phyloP scores from a whole-genome alignment of 2,797 vertebrate genomes.

The Poecilia gillii region DNA sequence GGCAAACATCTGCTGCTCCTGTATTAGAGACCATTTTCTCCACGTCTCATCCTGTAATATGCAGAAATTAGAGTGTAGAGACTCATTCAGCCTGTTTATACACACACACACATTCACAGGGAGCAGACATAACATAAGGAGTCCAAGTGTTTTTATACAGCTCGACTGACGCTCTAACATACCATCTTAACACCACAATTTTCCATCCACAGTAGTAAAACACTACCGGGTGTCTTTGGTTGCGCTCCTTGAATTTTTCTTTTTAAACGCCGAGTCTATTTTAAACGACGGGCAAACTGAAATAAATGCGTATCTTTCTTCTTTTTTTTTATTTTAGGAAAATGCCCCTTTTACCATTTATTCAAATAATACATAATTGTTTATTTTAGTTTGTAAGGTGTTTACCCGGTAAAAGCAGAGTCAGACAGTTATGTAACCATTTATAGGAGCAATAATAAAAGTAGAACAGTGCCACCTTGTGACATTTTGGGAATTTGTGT shows the following conservation, averaged over 20 bases:
- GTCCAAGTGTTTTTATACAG: constrained; percentile 78
- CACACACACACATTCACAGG: constrained; percentile 54
- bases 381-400: constrained; percentile 34
- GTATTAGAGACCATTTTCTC: constrained; percentile 79
- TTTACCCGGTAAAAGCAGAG: constrained; percentile 29
- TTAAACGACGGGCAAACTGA: constrained; percentile 17
- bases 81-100: constrained; percentile 71
- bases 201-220: constrained; percentile 81
- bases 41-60: constrained; percentile 79
- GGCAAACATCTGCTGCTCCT: constrained; percentile 78
- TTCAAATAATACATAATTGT: constrained; percentile 35
- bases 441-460: background rate
- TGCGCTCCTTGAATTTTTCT: constrained; percentile 22
- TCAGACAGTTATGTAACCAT: constrained; percentile 40
- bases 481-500: constrained; percentile 6
- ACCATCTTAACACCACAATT: constrained; percentile 77
- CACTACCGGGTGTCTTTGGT: constrained; percentile 71
- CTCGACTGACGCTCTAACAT: constrained; percentile 76
- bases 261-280: constrained; percentile 23
- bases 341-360: constrained; percentile 9
- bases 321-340: background rate
- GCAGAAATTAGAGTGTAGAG: constrained; percentile 80
- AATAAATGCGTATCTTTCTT: constrained; percentile 10
- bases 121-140: constrained; percentile 78
- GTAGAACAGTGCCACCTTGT: constrained; percentile 51